Percentiles rank a stretch among this genome's conserved stretches.
Conservation (phyloP, 2,113 vertebrate species). For the Laticauda laticaudata region DNA sequence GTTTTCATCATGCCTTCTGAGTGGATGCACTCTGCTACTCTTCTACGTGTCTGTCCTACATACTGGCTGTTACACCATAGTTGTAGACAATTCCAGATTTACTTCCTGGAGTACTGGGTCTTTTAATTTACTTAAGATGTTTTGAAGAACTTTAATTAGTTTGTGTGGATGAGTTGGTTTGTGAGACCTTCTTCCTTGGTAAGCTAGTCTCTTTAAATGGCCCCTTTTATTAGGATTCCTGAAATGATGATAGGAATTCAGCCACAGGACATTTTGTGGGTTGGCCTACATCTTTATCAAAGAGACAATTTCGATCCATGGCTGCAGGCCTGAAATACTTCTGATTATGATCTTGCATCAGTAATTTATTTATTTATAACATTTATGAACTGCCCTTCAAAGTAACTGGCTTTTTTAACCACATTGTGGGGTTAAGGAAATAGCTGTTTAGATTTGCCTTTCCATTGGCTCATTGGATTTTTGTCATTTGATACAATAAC, state of each 20-base stretch:
- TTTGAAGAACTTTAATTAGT: too few relatives aligned
- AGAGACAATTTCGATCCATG: not conserved
- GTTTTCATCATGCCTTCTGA: not conserved
- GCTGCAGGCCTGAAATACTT: not conserved
- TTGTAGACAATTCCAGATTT: too few relatives aligned
- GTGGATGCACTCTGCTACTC: not conserved
- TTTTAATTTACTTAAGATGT: too few relatives aligned
- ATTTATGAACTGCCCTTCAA: too few relatives aligned
- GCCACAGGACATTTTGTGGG: not conserved
- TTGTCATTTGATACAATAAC: not conserved
- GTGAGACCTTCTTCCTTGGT: not conserved
- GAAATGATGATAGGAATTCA: not conserved
- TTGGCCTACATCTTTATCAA: not conserved
- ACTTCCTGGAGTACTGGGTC: too few relatives aligned
- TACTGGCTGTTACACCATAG: not conserved
- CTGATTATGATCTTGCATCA: not conserved
- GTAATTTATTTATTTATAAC: not conserved
- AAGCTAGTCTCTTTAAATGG: not conserved
- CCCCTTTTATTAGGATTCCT: not conserved
- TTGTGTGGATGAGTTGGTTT: too few relatives aligned
- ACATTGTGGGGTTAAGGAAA: not conserved
- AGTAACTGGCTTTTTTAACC: not conserved
- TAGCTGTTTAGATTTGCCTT: not conserved
- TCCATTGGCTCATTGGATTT: not conserved
- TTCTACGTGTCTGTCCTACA: not conserved